A percentile compares a stretch with the other conserved stretches of the same genome.
phyloP scores from a whole-genome alignment of 2,113 vertebrate genomes.

The Oreotrochilus melanogaster region DNA sequence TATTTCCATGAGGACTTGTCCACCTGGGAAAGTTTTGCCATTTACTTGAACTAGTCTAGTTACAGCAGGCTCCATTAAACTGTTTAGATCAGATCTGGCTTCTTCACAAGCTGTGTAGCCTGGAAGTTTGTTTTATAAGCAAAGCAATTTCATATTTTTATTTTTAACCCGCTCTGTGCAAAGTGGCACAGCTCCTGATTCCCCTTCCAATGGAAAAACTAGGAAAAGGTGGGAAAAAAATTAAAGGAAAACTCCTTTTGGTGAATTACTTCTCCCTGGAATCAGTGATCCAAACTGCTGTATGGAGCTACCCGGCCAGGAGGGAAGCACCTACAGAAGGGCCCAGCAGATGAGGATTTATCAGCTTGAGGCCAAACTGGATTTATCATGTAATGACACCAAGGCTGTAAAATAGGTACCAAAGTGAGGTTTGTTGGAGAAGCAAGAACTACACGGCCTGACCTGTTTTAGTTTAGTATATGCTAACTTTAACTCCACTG shows the following conservation, averaged over 20 bases:
- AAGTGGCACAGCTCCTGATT: not conserved
- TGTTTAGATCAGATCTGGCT: not conserved
- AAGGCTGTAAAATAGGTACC: accelerated
- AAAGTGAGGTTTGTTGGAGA: accelerated
- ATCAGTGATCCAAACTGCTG: not conserved
- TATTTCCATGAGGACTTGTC: conserved; percentile 61
- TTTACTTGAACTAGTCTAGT: conserved; percentile 31
- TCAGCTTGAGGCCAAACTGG: not conserved
- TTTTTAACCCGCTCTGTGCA: not conserved
- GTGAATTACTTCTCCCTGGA: not conserved
- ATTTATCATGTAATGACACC: accelerated
- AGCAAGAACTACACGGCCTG: accelerated
- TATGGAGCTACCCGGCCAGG: no score
- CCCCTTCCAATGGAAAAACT: not conserved
- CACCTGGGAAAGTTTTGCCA: conserved; percentile 47
- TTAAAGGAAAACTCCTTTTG: not conserved
- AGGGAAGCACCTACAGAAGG: not conserved
- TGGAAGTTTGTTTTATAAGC: not conserved
- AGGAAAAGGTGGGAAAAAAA: not conserved
- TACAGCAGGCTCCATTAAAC: not conserved
- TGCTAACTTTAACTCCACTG: accelerated
- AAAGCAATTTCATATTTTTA: not conserved
- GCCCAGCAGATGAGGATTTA: accelerated
- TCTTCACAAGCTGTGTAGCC: not conserved
- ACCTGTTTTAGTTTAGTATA: not conserved